These are phyloP conservation scores for Orchesella cincta DNA, from an alignment of 1,140 invertebrate genomes.

Conservation along the genomic window DNA sequence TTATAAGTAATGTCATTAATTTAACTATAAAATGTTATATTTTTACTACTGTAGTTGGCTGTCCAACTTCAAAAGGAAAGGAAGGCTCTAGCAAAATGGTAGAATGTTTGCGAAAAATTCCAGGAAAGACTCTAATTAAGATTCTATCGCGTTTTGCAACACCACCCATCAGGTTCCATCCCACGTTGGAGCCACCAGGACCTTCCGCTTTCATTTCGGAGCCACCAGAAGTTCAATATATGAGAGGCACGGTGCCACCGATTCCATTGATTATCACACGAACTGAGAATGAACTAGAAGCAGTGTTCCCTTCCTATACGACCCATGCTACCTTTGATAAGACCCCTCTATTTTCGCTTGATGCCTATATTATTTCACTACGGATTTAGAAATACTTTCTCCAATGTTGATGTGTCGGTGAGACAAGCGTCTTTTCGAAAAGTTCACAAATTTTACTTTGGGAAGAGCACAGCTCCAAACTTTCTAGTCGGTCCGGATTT, in stretches of 20 bases:
- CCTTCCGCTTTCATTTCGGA: constrained; percentile 37
- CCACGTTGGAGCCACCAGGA: constrained; percentile 32
- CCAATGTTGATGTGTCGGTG: too few relatives aligned
- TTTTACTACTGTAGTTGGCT: background rate
- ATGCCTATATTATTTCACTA: background rate
- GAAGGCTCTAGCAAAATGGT: constrained; percentile 3
- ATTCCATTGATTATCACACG: constrained; percentile 31
- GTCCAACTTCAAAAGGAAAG: constrained; percentile 11
- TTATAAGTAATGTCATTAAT: too few relatives aligned
- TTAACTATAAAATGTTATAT: too few relatives aligned
- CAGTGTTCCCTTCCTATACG: too few relatives aligned
- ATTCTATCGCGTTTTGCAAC: too few relatives aligned
- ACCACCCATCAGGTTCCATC: too few relatives aligned
- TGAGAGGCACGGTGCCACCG: background rate
- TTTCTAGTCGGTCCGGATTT: background rate
- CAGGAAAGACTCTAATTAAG: too few relatives aligned
- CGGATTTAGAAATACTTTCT: background rate
- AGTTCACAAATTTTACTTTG: background rate
- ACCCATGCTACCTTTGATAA: too few relatives aligned
- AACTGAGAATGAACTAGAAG: constrained; percentile 31
- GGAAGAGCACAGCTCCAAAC: background rate
- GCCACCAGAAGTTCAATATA: constrained; percentile 31
- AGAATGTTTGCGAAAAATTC: background rate
- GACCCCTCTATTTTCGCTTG: too few relatives aligned
- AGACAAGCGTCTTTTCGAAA: background rate